Evolutionary conservation across 1,140 invertebrate species (phyloP).

Genomic region (Nixonia krombeini): DNA sequence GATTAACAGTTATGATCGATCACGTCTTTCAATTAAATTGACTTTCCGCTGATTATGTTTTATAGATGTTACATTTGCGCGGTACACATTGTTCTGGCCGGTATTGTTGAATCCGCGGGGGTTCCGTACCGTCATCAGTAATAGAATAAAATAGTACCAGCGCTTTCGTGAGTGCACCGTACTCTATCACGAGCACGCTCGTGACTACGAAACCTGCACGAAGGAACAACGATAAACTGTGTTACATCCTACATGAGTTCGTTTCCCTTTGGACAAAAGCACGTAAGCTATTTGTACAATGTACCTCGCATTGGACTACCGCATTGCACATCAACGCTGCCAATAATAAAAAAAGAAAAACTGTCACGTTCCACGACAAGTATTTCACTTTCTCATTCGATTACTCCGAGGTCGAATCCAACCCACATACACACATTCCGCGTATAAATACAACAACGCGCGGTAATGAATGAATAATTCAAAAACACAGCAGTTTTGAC

Average conservation of each 20-base stretch:
- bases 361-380: no score
- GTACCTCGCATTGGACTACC: conserved; percentile 19
- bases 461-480: no score
- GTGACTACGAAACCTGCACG: conserved; percentile 43
- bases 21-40: no score
- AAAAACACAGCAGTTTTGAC: no score
- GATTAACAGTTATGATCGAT: no score
- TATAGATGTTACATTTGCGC: background rate
- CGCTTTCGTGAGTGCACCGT: conserved; percentile 29
- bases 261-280: conserved; percentile 36
- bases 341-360: conserved; percentile 17
- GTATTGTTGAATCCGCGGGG: conserved; percentile 9
- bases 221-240: conserved; percentile 39
- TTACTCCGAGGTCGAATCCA: no score
- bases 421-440: no score
- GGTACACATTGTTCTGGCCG: background rate
- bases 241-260: conserved; percentile 36
- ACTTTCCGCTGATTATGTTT: no score
- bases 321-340: conserved; percentile 16
- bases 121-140: conserved; percentile 11
- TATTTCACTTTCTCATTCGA: no score
- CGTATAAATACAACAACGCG: no score
- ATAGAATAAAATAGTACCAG: conserved; percentile 43
- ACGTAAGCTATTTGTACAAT: conserved; percentile 26
- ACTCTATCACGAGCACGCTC: conserved; percentile 40